Conservation (phyloP, 2,797 vertebrate species). For the Adrianichthys oophorus region DNA sequence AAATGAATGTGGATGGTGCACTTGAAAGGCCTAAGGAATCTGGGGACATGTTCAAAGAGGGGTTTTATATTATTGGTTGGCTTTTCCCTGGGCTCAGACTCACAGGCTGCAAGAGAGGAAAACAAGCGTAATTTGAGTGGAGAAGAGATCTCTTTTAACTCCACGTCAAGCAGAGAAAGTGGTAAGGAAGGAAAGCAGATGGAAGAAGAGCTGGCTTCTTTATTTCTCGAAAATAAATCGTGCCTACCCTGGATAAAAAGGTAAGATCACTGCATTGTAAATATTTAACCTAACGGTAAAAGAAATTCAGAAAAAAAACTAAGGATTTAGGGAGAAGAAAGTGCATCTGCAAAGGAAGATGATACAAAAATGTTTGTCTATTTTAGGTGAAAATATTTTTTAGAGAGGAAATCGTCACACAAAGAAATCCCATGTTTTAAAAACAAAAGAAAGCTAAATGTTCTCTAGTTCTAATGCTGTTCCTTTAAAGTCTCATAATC, state of each 20-base stretch:
- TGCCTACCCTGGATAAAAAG: conserved; percentile 5
- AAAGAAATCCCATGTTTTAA: no score
- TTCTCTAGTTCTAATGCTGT: no score
- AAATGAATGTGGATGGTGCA: conserved; percentile 71
- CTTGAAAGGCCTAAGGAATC: conserved; percentile 63
- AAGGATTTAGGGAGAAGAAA: background rate
- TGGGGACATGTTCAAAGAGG: conserved; percentile 67
- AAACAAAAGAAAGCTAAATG: no score
- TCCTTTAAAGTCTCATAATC: no score
- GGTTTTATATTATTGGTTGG: conserved; percentile 57
- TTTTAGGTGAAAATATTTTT: no score
- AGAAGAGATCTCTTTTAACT: conserved; percentile 47
- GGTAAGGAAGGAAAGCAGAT: conserved; percentile 31
- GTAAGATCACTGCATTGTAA: conserved; percentile 39
- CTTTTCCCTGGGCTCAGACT: conserved; percentile 52
- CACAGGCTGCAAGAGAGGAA: conserved; percentile 34
- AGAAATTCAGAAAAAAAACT: background rate
- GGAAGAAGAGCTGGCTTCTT: conserved; percentile 15
- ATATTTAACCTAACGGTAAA: conserved; percentile 56
- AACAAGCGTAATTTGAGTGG: conserved; percentile 30
- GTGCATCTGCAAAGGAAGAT: background rate
- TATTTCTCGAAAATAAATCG: conserved; percentile 3
- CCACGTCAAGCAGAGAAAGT: conserved; percentile 43
- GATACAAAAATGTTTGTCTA: no score
- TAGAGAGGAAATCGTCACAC: no score